Evolutionary conservation across 1,140 invertebrate species (phyloP).

Genomic region (Telenomus remus): DNA sequence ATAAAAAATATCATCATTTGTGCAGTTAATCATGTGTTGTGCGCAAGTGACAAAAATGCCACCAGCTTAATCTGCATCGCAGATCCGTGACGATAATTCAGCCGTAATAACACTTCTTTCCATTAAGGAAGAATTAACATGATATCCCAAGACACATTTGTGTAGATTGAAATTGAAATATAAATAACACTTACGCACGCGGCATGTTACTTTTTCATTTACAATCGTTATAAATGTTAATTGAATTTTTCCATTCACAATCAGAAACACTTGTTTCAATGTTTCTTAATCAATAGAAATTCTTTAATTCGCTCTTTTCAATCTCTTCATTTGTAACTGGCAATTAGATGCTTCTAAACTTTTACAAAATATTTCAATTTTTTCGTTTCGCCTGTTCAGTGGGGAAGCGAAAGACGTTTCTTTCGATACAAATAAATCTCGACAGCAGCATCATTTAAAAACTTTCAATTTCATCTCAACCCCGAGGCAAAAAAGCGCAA

Average conservation of each 20-base stretch:
- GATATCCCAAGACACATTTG: conserved; percentile 10
- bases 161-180: conserved; percentile 22
- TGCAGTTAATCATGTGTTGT: conserved; percentile 17
- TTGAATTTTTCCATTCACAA: conserved; percentile 26
- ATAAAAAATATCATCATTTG: conserved; percentile 35
- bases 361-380: too few species aligned
- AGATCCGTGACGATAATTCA: conserved; percentile 13
- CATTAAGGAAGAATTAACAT: conserved; percentile 22
- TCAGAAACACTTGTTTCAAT: conserved; percentile 2
- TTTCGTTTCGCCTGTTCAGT: too few species aligned
- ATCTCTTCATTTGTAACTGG: too few species aligned
- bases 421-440: not conserved
- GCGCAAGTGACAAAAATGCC: conserved; percentile 29
- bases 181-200: conserved; percentile 20
- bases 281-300: too few species aligned
- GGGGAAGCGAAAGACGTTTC: too few species aligned
- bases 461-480: not conserved
- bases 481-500: not conserved
- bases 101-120: conserved; percentile 14
- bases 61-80: conserved; percentile 4
- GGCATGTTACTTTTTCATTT: conserved; percentile 9
- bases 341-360: too few species aligned
- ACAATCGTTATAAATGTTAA: conserved; percentile 23
- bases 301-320: too few species aligned
- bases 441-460: not conserved